Base-by-base conservation (phyloP, 2,797 vertebrate genomes). In the Nannoperca australis region DNA sequence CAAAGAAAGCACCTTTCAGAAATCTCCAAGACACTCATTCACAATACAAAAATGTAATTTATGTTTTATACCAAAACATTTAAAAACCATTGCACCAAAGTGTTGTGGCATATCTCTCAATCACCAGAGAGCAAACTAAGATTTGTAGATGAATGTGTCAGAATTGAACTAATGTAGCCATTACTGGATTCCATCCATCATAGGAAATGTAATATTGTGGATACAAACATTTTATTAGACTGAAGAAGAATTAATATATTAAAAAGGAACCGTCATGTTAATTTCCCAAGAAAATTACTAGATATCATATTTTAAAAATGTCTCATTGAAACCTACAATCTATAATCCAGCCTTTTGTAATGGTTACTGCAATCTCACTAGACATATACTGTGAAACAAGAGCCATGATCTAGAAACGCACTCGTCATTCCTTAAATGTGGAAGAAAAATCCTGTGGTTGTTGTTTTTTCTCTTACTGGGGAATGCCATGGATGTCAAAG, bases 401-500 rank as follows among this genome's bases (percentile, higher is more conserved):
- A 14, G 22, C 18, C 15, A 32, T 60, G 6, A 65, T 74, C 32
- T 51, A 14, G 0, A 27, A 13, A 20, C 6, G 7, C 20, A 68
- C 70, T 74, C 55, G 59, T 77, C 55, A 27, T 76, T 70, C 24
- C 60, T 65, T 40, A 59, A 30, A 75, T 70, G 54, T 73, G 38
- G 65, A 78, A 51, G 44, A 55, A 83, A 78, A 49, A 56, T 53
- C 65, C 81, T 53, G 7, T 62, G 62, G 66, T 69, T 5, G 60
- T 51, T 77, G 70, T 58, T 70, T 79, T 55, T 24, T 56, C 70
- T 72, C 38, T 70, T 50, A 67, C 56, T 67, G 61, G 83, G 77
- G 79, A 93, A 85, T 78, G 82, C 87, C 81, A 88, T 18, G 81
- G 82, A 85, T 89, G 82, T 91, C 90, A 85, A 89, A 83, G 79